These are phyloP conservation scores for Sebastes hubbsi DNA, from an alignment of 2,797 vertebrate species.

Conservation along the genomic window DNA sequence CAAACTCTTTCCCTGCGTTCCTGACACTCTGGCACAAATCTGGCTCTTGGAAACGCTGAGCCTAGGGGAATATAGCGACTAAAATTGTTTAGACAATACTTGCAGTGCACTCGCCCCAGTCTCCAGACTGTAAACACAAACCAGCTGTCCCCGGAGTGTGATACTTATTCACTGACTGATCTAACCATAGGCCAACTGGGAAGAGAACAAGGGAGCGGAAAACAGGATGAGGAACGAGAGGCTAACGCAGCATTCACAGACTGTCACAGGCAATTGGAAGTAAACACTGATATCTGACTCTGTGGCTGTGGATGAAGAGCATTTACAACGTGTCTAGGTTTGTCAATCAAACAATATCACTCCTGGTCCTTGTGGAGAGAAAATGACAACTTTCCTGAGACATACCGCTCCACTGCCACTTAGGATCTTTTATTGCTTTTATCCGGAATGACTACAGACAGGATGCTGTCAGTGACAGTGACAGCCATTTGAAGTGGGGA, in stretches of 20 bases:
- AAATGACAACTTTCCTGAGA: slow-evolving; percentile 49
- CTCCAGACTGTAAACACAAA: slow-evolving; percentile 75
- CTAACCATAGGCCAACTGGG: slow-evolving; percentile 54
- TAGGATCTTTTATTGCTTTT: slow-evolving; percentile 36
- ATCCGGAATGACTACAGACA: slow-evolving; percentile 48
- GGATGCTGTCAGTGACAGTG: slow-evolving; percentile 57
- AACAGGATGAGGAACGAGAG: slow-evolving; percentile 44
- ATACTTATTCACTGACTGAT: slow-evolving; percentile 66
- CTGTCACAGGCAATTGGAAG: slow-evolving; percentile 63
- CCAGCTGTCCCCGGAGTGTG: slow-evolving; percentile 75
- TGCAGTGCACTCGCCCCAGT: slow-evolving; percentile 58
- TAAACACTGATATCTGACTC: slow-evolving; percentile 53
- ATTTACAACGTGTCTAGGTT: slow-evolving; percentile 38
- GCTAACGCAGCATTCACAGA: slow-evolving; percentile 20
- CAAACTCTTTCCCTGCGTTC: slow-evolving; percentile 46
- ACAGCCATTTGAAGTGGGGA: slow-evolving; percentile 68
- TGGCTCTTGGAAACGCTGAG: slow-evolving; percentile 63
- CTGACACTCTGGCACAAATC: slow-evolving; percentile 69
- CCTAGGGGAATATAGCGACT: slow-evolving; percentile 68
- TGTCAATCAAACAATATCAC: slow-evolving; percentile 49
- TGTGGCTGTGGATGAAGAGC: slow-evolving; percentile 36
- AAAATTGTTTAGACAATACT: slow-evolving; percentile 77
- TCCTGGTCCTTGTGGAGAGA: slow-evolving; percentile 20
- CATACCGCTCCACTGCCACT: slow-evolving; percentile 37
- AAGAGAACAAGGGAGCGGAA: slow-evolving; percentile 31